Percentiles rank a stretch among this genome's conserved stretches.
Conservation (phyloP, 2,113 vertebrate species). For the Dendropsophus ebraccatus region DNA sequence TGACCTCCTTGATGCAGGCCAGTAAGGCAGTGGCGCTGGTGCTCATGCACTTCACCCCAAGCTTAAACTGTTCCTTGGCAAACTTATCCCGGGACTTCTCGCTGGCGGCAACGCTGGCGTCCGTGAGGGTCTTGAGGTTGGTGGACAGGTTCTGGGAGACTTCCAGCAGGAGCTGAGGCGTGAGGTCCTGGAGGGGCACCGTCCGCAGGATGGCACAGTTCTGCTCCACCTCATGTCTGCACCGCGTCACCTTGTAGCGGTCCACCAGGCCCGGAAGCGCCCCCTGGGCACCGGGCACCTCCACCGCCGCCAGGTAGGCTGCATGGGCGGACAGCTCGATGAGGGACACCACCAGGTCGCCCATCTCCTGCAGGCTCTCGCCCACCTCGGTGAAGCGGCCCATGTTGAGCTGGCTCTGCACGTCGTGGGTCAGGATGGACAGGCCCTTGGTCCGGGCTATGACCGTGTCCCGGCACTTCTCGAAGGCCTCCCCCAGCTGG, state of each 20-base stretch:
- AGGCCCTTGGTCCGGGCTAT: conserved; percentile 97
- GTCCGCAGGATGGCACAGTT: conserved; percentile 85
- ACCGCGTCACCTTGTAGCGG: conserved; percentile 95
- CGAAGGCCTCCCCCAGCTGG: conserved; percentile 85
- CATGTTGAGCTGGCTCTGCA: conserved; percentile 99
- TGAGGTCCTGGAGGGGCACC: conserved; percentile 86
- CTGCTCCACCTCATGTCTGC: conserved; percentile 95
- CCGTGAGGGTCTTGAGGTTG: conserved; percentile 93
- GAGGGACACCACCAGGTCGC: conserved; percentile 91
- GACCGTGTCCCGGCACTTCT: conserved; percentile 95
- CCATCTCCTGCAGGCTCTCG: conserved; percentile 91
- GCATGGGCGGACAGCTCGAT: conserved; percentile 95
- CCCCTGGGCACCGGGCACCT: conserved; percentile 85
- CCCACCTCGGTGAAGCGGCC: conserved; percentile 92
- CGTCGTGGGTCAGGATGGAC: conserved; percentile 95
- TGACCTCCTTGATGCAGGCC: conserved; percentile 94
- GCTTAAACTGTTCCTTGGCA: conserved; percentile 94
- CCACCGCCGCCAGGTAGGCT: conserved; percentile 91
- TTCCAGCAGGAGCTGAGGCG: conserved; percentile 93
- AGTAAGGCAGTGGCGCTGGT: conserved; percentile 92
- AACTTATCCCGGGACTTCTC: conserved; percentile 92
- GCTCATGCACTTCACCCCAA: conserved; percentile 95
- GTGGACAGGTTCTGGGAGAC: conserved; percentile 93
- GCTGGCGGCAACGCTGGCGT: conserved; percentile 89
- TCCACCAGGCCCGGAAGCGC: conserved; percentile 91